These are phyloP conservation scores for Drosophila eugracilis DNA, from an alignment of 1,140 invertebrate genomes.

Conservation along the genomic window DNA sequence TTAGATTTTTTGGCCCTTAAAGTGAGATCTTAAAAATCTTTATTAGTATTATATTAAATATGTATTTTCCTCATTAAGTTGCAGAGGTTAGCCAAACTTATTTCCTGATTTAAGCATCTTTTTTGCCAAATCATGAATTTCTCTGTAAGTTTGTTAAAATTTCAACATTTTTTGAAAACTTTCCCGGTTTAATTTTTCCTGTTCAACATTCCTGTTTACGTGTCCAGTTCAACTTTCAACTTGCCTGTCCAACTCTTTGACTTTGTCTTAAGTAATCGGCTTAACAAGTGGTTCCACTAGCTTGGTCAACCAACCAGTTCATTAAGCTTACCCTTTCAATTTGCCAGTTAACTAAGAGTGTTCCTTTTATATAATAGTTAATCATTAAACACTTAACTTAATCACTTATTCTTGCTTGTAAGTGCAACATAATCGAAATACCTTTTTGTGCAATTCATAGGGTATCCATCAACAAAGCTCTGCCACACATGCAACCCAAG, in stretches of 20 bases:
- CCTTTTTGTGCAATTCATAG: slow-evolving; percentile 1
- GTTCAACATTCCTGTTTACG: slow-evolving; percentile 15
- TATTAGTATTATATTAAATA: not conserved
- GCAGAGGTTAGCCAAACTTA: not conserved
- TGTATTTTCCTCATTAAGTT: not conserved
- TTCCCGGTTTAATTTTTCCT: slow-evolving; percentile 11
- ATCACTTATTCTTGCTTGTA: not conserved
- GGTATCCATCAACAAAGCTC: slow-evolving; percentile 33
- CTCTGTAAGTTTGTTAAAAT: not conserved
- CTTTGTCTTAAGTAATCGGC: slow-evolving; percentile 33
- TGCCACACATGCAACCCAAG: slow-evolving; percentile 53
- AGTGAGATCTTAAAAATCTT: no score
- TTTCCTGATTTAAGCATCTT: not conserved
- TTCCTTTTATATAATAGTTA: slow-evolving; percentile 18
- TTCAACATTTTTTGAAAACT: slow-evolving; percentile 2
- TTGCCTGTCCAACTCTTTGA: slow-evolving; percentile 14
- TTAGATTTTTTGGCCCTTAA: not conserved
- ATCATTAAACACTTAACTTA: slow-evolving; percentile 11
- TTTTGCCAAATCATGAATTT: not conserved
- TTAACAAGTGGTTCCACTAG: slow-evolving; percentile 24
- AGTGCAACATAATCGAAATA: not conserved
- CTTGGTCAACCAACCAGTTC: slow-evolving; percentile 10
- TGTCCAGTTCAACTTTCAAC: slow-evolving; percentile 44
- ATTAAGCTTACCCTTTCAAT: slow-evolving; percentile 22
- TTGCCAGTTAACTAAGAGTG: not conserved